Evolutionary conservation across 1,140 invertebrate genomes (phyloP).

Genomic region (Chionoecetes opilio): DNA sequence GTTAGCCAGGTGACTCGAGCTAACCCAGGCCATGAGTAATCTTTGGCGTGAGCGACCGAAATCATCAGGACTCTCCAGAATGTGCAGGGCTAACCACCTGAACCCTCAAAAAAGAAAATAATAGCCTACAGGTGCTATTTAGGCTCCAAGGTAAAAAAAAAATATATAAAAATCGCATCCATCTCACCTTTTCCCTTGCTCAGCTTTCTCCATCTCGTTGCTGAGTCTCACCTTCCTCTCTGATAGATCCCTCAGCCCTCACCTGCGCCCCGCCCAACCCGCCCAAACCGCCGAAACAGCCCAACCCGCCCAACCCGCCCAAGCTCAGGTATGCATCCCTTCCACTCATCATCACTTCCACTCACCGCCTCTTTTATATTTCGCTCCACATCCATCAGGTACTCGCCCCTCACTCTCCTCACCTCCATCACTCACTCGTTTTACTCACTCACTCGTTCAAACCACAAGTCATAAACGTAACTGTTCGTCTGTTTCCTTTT

Average conservation of each 20-base stretch:
- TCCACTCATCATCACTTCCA: background rate
- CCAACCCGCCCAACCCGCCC: no score
- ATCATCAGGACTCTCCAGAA: no score
- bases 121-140: no score
- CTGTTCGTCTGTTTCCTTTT: background rate
- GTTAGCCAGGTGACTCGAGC: conserved; percentile 14
- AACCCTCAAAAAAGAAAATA: no score
- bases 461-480: conserved; percentile 7
- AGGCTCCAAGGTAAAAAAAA: no score
- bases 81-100: no score
- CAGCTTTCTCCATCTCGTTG: background rate
- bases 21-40: background rate
- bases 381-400: background rate
- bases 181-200: background rate
- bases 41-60: background rate
- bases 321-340: background rate
- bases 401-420: background rate
- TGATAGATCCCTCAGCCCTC: background rate
- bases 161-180: background rate
- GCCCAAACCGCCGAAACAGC: background rate
- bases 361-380: background rate
- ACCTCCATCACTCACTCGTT: background rate
- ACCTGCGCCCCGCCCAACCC: background rate
- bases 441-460: background rate
- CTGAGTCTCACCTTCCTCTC: background rate